These are phyloP conservation scores for Tachina fera DNA, from an alignment of 2,888 invertebrate species.

Conservation along the genomic window DNA sequence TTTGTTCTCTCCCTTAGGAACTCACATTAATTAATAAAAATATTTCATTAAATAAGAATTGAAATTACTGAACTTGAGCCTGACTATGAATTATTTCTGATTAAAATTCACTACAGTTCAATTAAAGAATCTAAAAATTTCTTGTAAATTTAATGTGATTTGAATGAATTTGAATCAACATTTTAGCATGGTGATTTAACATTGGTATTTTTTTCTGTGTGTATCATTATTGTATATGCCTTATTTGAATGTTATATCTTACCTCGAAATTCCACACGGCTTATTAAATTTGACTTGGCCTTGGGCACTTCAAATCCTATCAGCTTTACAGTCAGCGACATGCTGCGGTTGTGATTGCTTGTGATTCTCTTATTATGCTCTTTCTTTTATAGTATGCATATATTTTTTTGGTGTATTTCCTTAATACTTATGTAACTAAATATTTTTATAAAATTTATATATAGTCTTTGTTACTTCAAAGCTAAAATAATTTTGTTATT, in stretches of 20 bases:
- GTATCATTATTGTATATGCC: no score
- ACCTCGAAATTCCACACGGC: slow-evolving; percentile 91
- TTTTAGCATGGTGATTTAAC: no score
- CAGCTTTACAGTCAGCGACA: slow-evolving; percentile 88
- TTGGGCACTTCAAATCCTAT: slow-evolving; percentile 88
- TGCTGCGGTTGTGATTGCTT: slow-evolving; percentile 77
- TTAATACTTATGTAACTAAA: slow-evolving; percentile 29
- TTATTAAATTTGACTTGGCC: slow-evolving; percentile 87
- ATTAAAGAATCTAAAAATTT: no score
- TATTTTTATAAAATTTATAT: slow-evolving; percentile 20
- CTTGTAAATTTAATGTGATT: no score
- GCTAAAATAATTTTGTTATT: slow-evolving; percentile 54
- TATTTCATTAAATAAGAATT: no score
- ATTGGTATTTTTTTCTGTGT: no score
- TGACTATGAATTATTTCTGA: no score
- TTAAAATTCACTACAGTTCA: no score
- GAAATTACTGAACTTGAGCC: no score
- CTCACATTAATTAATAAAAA: no score
- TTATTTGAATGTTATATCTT: slow-evolving; percentile 79
- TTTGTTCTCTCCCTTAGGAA: no score
- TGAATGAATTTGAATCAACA: no score
- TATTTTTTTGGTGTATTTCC: neutral
- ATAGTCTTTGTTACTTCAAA: slow-evolving; percentile 33
- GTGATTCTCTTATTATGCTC: neutral
- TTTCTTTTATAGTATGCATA: neutral